Percentiles rank a stretch among this genome's conserved stretches.
Conservation (phyloP, 2,888 invertebrate genomes). For the Bhutanitis thaidina region DNA sequence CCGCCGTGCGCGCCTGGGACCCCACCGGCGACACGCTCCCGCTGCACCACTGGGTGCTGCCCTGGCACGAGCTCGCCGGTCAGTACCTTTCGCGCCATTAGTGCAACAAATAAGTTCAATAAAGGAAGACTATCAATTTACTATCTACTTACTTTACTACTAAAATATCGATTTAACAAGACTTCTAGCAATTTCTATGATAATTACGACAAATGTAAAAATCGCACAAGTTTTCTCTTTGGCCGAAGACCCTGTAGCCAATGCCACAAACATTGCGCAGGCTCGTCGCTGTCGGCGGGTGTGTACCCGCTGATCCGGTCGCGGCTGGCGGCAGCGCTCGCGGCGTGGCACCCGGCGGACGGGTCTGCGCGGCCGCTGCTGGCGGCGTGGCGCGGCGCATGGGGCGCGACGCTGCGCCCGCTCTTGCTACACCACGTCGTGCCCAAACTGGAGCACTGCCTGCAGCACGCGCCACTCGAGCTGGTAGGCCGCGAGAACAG, state of each 20-base stretch:
- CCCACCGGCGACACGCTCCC: constrained; percentile 96
- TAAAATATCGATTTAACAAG: too few species aligned
- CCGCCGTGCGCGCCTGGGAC: constrained; percentile 95
- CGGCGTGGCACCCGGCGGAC: constrained; percentile 98
- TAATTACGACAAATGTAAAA: too few species aligned
- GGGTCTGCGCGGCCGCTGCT: constrained; percentile 94
- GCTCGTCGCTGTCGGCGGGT: constrained; percentile 70
- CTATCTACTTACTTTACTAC: too few species aligned
- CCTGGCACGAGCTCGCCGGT: constrained; percentile 95
- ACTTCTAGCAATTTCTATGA: too few species aligned
- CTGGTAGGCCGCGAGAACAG: constrained; percentile 58
- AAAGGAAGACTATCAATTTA: too few species aligned
- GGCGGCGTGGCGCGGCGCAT: constrained; percentile 90
- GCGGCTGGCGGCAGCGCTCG: constrained; percentile 92
- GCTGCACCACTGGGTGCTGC: constrained; percentile 97
- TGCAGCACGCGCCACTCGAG: constrained; percentile 72
- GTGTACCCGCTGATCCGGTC: constrained; percentile 95
- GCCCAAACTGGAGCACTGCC: constrained; percentile 89
- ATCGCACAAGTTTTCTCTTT: too few species aligned
- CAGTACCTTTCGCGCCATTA: constrained; percentile 65
- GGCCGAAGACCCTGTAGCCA: too few species aligned
- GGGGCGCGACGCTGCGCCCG: constrained; percentile 78
- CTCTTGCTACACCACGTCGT: constrained; percentile 91
- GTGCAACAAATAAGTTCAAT: too few species aligned
- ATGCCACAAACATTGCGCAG: constrained; percentile 90